phyloP scores from a whole-genome alignment of 2,797 vertebrate species.

The Spondyliosoma cantharus region DNA sequence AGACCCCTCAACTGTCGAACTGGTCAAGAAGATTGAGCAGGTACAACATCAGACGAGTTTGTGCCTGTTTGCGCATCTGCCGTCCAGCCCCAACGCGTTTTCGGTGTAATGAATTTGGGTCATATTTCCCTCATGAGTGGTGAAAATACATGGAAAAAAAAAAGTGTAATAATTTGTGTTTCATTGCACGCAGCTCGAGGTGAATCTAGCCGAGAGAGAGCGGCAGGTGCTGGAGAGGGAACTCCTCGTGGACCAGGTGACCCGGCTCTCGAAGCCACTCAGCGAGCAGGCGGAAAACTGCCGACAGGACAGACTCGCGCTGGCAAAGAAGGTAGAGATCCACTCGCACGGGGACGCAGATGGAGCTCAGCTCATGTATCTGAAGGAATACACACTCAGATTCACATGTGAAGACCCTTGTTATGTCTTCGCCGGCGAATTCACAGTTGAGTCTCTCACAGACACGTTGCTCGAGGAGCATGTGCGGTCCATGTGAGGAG shows the following conservation, averaged over 20 bases:
- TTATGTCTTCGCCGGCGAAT: conserved; percentile 6
- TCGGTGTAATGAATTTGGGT: not conserved
- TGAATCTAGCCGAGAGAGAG: conserved; percentile 85
- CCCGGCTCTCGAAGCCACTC: conserved; percentile 82
- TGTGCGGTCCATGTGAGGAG: conserved; percentile 56
- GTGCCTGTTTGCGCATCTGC: not conserved
- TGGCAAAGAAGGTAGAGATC: conserved; percentile 88
- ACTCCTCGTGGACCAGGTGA: conserved; percentile 88
- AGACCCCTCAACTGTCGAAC: conserved; percentile 84
- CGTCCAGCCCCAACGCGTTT: not conserved
- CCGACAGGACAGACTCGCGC: conserved; percentile 83
- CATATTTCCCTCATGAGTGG: not conserved
- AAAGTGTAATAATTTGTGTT: not conserved
- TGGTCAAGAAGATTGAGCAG: conserved; percentile 89
- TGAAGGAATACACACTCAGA: not conserved
- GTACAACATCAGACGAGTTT: conserved; percentile 65
- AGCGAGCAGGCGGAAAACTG: conserved; percentile 73
- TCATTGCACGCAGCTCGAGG: conserved; percentile 85
- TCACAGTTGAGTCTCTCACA: not conserved
- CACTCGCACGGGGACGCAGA: conserved; percentile 4
- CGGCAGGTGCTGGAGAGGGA: conserved; percentile 89
- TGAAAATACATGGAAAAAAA: not conserved
- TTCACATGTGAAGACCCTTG: not conserved
- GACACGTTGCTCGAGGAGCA: conserved; percentile 28
- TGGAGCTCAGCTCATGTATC: not conserved